Evolutionary conservation across 2,113 vertebrate genomes (phyloP).

Genomic region (Aptenodytes forsteri): DNA sequence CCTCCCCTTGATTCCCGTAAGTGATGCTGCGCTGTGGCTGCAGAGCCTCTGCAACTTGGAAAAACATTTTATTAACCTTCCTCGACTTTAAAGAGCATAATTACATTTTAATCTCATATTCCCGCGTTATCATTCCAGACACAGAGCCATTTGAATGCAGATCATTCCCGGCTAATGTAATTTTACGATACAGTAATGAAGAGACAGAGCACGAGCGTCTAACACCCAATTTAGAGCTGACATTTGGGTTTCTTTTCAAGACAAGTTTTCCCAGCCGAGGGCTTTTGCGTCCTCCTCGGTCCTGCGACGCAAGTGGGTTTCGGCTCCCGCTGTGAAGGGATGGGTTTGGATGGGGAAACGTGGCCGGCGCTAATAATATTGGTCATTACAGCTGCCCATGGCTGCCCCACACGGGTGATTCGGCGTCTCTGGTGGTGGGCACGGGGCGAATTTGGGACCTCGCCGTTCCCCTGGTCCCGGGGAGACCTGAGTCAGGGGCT

Average conservation of each 20-base stretch:
- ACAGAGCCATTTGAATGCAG: slow-evolving; percentile 67
- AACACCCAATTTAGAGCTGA: slow-evolving; percentile 58
- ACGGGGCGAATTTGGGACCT: not conserved
- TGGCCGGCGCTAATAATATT: not conserved
- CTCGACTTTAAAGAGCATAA: slow-evolving; percentile 70
- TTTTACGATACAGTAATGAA: slow-evolving; percentile 69
- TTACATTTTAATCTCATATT: slow-evolving; percentile 75
- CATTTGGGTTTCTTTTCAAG: slow-evolving; percentile 51
- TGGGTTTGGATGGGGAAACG: not conserved
- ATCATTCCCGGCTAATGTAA: slow-evolving; percentile 50
- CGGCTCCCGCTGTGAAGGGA: not conserved
- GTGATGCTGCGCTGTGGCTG: slow-evolving; percentile 39
- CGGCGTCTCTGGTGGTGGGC: not conserved
- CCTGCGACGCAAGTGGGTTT: not conserved
- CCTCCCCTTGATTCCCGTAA: slow-evolving; percentile 58
- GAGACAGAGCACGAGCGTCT: slow-evolving; percentile 16
- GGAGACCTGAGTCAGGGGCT: not conserved
- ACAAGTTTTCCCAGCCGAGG: slow-evolving; percentile 49
- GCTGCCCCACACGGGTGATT: not conserved
- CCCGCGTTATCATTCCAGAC: slow-evolving; percentile 69
- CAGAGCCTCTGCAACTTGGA: slow-evolving; percentile 30
- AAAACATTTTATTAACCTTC: slow-evolving; percentile 75
- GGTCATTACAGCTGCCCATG: not conserved
- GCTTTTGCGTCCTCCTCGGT: slow-evolving; percentile 3
- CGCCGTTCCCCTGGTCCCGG: not conserved